phyloP scores from a whole-genome alignment of 92 coral and sea anemone species.

The Pocillopora meandrina region DNA sequence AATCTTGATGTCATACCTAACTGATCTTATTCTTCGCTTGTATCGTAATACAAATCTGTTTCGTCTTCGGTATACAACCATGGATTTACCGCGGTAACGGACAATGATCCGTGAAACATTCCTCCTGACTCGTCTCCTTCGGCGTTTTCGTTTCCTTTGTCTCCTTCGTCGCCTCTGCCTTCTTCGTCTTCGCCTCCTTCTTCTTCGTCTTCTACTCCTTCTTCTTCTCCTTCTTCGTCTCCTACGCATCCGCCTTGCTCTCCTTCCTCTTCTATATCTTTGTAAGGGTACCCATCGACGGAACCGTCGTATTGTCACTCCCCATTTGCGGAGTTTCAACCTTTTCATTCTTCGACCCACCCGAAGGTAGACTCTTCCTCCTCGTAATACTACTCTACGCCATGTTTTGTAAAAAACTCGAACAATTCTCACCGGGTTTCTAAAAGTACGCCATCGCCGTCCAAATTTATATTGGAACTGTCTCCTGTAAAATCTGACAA shows the following conservation, averaged over 20 bases:
- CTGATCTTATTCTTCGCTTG: neutral
- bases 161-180: neutral
- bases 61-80: neutral
- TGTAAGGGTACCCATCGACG: conserved; percentile 3
- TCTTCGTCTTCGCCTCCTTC: neutral
- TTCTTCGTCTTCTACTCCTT: neutral
- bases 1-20: neutral
- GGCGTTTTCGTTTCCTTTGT: neutral
- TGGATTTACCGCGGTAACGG: neutral
- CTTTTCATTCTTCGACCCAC: neutral
- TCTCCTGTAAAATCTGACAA: conserved; percentile 7
- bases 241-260: neutral
- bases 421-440: neutral
- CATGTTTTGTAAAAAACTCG: neutral
- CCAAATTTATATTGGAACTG: neutral
- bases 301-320: neutral
- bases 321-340: conserved; percentile 2
- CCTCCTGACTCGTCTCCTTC: neutral
- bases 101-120: neutral
- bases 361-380: neutral
- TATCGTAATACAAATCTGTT: neutral
- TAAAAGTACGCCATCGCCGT: neutral
- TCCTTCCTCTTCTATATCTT: conserved; percentile 5
- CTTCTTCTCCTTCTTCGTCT: neutral
- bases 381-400: neutral